Percentiles rank a stretch among this genome's conserved stretches.
Evolutionary conservation across 2,797 vertebrate species (phyloP).

Genomic region (Heliangelus exortis): DNA sequence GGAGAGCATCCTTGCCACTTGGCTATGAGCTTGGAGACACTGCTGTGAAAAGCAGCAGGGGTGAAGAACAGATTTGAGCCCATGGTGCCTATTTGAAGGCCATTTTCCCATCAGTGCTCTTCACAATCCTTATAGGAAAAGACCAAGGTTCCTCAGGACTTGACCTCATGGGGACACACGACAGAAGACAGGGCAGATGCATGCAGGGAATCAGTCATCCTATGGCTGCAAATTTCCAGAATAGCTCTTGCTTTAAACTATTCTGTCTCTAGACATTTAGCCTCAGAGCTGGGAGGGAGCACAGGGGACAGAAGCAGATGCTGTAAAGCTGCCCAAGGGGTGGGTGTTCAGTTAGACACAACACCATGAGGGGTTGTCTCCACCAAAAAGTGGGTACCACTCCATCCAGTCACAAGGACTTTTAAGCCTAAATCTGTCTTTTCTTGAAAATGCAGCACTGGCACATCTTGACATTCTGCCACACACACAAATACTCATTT

Average conservation of each 20-base stretch:
- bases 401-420: background rate
- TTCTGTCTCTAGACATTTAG: background rate
- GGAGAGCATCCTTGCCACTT: background rate
- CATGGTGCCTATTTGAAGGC: background rate
- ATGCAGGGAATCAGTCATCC: fast-evolving
- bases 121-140: background rate
- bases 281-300: background rate
- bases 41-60: background rate
- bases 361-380: background rate
- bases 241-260: background rate
- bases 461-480: background rate
- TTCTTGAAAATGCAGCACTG: background rate
- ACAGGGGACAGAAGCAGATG: background rate
- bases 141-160: background rate
- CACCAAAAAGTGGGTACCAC: background rate
- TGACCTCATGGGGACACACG: background rate
- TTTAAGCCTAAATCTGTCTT: background rate
- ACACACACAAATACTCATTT: background rate
- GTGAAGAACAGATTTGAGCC: background rate
- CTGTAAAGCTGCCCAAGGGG: background rate
- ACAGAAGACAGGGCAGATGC: background rate
- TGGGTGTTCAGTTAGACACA: background rate
- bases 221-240: background rate
- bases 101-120: background rate
- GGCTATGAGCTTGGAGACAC: background rate